phyloP scores from a whole-genome alignment of 2,797 vertebrate genomes.

The Pithecia hirsuta region DNA sequence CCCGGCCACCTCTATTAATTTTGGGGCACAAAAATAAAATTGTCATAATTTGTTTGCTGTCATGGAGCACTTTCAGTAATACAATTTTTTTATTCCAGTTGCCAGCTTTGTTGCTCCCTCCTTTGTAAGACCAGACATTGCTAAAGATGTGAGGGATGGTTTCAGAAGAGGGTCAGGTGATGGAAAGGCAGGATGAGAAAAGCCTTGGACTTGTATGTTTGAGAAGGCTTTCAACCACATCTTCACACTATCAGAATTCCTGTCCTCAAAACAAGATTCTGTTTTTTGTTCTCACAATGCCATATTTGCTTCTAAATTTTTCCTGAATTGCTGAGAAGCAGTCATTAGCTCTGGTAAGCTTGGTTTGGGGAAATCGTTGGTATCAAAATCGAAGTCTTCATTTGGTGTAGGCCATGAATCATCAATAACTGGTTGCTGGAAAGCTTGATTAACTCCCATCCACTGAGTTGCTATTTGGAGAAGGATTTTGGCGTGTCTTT shows the following conservation, averaged over 20 bases:
- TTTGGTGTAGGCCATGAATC: background rate
- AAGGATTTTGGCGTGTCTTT: background rate
- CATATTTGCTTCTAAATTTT: background rate
- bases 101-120: background rate
- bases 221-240: background rate
- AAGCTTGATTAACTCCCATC: background rate
- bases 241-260: background rate
- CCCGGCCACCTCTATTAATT: background rate
- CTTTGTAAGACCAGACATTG: background rate
- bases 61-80: background rate
- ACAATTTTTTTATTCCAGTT: background rate
- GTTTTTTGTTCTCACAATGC: background rate
- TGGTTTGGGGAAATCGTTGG: background rate
- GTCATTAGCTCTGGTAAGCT: background rate
- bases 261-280: background rate
- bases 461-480: background rate
- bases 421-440: background rate
- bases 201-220: background rate
- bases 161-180: background rate
- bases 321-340: background rate
- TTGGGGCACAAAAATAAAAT: background rate
- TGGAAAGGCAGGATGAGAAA: background rate
- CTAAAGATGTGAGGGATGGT: background rate
- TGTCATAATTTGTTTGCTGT: background rate
- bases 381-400: background rate